phyloP scores from a whole-genome alignment of 2,888 invertebrate species.

The Cryptocheilus praepositus region DNA sequence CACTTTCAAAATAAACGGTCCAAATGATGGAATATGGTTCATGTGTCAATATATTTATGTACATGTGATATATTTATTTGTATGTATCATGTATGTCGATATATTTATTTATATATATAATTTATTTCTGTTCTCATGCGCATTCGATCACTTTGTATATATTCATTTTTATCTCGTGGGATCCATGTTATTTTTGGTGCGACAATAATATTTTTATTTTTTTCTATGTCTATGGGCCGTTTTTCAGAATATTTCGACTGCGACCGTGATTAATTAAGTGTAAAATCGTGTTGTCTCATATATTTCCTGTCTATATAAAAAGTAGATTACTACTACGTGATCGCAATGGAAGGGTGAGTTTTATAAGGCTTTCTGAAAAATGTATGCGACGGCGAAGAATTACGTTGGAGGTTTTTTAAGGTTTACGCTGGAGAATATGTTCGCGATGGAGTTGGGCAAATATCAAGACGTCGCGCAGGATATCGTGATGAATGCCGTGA shows the following conservation, averaged over 20 bases:
- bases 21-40: too few species aligned
- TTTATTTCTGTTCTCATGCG: too few species aligned
- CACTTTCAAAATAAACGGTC: too few species aligned
- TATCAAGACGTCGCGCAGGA: conserved; percentile 90
- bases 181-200: too few species aligned
- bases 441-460: conserved; percentile 92
- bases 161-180: too few species aligned
- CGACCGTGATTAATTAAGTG: not conserved
- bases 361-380: conserved; percentile 6
- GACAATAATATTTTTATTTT: too few species aligned
- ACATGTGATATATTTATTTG: not conserved
- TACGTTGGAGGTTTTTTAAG: conserved; percentile 65
- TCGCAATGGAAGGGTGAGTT: conserved; percentile 1
- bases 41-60: too few species aligned
- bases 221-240: too few species aligned
- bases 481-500: conserved; percentile 91
- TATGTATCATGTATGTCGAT: too few species aligned
- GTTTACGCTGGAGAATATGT: conserved; percentile 95
- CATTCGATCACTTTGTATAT: too few species aligned
- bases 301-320: not conserved
- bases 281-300: not conserved
- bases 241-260: too few species aligned
- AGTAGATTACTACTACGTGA: not conserved
- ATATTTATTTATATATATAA: too few species aligned
- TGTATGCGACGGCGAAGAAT: conserved; percentile 4